Conservation (phyloP, 2,888 invertebrate genomes). For the Gonocerus acuteangulatus region DNA sequence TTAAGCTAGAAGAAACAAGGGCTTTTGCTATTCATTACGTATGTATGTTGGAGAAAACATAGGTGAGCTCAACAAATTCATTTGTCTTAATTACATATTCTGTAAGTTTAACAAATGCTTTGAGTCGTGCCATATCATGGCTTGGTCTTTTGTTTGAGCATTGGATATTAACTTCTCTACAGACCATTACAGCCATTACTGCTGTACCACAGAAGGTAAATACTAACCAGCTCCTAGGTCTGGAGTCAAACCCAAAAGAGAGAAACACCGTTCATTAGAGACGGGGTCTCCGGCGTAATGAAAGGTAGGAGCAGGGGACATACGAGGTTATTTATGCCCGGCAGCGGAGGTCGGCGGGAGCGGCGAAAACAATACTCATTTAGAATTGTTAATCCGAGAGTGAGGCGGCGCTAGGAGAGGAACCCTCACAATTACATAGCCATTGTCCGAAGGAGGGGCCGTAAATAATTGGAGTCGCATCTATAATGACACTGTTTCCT, state of each 20-base stretch:
- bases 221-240: no score
- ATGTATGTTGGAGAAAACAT: no score
- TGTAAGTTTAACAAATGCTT: no score
- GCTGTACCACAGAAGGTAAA: no score
- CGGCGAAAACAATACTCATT: conserved; percentile 32
- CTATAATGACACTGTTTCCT: conserved; percentile 4
- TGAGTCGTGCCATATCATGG: no score
- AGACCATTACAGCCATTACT: no score
- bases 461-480: conserved; percentile 31
- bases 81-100: no score
- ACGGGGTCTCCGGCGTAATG: neutral
- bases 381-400: conserved; percentile 32
- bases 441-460: conserved; percentile 27
- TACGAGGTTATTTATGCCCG: conserved; percentile 6
- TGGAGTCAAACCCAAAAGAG: neutral
- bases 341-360: neutral
- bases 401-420: conserved; percentile 29
- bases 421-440: conserved; percentile 33
- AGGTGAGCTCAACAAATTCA: no score
- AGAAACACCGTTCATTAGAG: conserved; percentile 5
- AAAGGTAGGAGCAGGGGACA: conserved; percentile 1
- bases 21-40: no score
- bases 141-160: no score
- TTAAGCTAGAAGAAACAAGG: no score
- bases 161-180: no score